Base-by-base conservation (phyloP, 2,113 vertebrate species). In the Siniperca knerii region DNA sequence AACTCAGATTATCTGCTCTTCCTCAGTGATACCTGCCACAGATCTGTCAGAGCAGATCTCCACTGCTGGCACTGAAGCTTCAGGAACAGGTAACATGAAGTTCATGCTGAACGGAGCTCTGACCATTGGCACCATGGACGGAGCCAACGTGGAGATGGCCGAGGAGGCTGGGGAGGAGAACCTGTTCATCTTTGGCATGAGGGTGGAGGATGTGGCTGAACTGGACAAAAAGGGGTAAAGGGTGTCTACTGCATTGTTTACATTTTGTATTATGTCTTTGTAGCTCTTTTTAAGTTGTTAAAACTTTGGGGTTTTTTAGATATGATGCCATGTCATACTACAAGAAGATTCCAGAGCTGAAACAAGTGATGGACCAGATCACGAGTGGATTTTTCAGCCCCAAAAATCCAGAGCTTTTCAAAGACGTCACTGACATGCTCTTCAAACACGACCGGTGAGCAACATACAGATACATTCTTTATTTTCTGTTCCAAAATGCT, bases 71-170 rank as follows among this genome's bases (percentile, higher is more conserved):
- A 99, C 98, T 0, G 98, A 99, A 82, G 98, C 98, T 0, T 99
- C 98, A 0, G 98, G 98, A 1, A 99, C 98, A 0, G 98, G 98
- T 5, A 99, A 99, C 92, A 99, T 99, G 98, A 99, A 99, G 86
- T 99, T 99, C 95, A 99, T 99, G 98, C 93, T 99, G 89, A 99
- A 99, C 0, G 98, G 98, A 0, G 98, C 98, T 0, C 96, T 99
- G 90, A 99, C 98, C 91, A 98, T 99, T 0, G 98, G 98, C 88
- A 99, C 98, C 78, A 98, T 99, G 98, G 98, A 99, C 10, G 98
- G 98, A 1, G 98, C 98, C 94, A 99, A 99, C 0, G 98, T 99
- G 83, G 98, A 99, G 90, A 99, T 99, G 98, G 98, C 97, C 0
- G 98, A 99, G 89, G 98, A 99, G 89, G 98, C 98, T 0, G 97